These are phyloP conservation scores for Vulpes lagopus DNA, from an alignment of 2,113 vertebrate species.

Conservation along the genomic window DNA sequence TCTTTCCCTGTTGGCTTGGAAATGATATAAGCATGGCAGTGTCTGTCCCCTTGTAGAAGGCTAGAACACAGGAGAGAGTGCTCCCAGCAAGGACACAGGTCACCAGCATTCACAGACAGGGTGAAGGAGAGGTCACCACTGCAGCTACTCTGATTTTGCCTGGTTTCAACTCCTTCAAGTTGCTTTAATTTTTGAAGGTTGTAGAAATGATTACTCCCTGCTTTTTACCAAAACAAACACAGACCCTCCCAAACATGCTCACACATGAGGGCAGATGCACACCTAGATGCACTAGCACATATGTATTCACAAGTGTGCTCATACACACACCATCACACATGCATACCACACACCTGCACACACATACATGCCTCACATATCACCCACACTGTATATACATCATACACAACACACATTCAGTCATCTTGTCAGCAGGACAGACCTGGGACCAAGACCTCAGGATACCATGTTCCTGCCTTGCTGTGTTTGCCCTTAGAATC, in stretches of 20 bases:
- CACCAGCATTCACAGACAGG: background rate
- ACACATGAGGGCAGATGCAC: background rate
- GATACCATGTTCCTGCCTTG: background rate
- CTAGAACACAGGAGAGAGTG: background rate
- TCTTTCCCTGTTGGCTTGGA: background rate
- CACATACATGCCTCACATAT: no score
- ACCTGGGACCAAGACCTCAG: background rate
- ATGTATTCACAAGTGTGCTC: fast-evolving
- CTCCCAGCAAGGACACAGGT: background rate
- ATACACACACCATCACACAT: background rate
- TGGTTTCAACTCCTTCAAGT: background rate
- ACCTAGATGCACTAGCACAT: fast-evolving
- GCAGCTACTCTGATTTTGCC: background rate
- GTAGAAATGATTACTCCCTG: background rate
- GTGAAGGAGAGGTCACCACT: background rate
- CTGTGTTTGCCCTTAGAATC: background rate
- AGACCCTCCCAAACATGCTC: background rate
- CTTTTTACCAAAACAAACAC: background rate
- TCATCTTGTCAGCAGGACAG: background rate
- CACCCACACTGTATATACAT: fast-evolving
- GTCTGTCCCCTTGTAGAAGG: background rate
- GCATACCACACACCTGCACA: background rate
- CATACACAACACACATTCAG: fast-evolving
- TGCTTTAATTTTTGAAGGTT: background rate
- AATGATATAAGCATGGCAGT: background rate